phyloP scores from a whole-genome alignment of 2,797 vertebrate genomes.

The Microcaecilia unicolor region DNA sequence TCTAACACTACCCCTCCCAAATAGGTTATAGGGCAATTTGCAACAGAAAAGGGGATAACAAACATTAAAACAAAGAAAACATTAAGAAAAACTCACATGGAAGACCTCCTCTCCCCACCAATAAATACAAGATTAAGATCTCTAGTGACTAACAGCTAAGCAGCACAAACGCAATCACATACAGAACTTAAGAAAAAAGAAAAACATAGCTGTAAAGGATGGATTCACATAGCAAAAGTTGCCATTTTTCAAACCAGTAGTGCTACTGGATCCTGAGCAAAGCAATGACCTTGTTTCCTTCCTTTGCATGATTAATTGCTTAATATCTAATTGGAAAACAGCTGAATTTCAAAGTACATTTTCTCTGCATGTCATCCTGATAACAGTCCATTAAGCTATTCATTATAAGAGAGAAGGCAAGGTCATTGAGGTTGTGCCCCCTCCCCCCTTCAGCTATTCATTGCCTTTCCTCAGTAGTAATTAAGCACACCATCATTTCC shows the following conservation, averaged over 20 bases:
- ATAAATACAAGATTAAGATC: too few relatives aligned
- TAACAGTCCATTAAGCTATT: conserved; percentile 68
- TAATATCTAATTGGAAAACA: conserved; percentile 83
- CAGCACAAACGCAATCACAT: too few relatives aligned
- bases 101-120: too few relatives aligned
- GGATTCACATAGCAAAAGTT: too few relatives aligned
- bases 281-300: conserved; percentile 73
- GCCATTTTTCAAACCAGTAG: conserved; percentile 32
- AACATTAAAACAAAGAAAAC: too few relatives aligned
- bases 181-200: too few relatives aligned
- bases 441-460: conserved; percentile 63
- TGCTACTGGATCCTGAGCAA: conserved; percentile 38
- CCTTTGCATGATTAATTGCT: conserved; percentile 88
- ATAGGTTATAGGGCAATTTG: too few relatives aligned
- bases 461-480: conserved; percentile 53
- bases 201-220: too few relatives aligned
- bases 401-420: conserved; percentile 55
- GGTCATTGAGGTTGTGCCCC: conserved; percentile 48
- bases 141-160: too few relatives aligned
- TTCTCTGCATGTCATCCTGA: conserved; percentile 71
- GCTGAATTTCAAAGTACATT: conserved; percentile 77
- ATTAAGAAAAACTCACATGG: too few relatives aligned
- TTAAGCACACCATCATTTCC: conserved; percentile 62
- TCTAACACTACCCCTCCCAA: too few relatives aligned
- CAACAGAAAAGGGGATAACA: too few relatives aligned